phyloP scores from a whole-genome alignment of 2,113 vertebrate species.

The Salvelinus namaycush region DNA sequence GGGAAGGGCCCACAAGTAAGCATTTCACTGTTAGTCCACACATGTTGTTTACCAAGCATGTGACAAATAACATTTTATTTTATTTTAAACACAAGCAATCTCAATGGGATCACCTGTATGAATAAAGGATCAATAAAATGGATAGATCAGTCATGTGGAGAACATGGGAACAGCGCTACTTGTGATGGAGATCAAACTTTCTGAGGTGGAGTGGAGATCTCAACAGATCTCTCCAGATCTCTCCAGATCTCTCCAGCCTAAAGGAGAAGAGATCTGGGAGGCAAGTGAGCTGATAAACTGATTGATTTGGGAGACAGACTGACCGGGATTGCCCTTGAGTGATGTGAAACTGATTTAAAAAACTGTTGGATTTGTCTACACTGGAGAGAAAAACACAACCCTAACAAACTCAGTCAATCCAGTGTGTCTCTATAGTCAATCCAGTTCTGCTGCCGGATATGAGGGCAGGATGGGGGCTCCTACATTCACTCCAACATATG shows the following conservation, averaged over 20 bases:
- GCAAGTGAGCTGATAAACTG: slow-evolving; percentile 51
- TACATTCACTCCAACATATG: background rate
- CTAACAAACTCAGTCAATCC: too few species aligned
- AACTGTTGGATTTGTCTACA: slow-evolving; percentile 29
- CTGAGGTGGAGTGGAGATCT: slow-evolving; percentile 23
- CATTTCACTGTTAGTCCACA: too few species aligned
- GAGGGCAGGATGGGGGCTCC: background rate
- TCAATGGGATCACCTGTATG: too few species aligned
- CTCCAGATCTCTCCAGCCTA: slow-evolving; percentile 21
- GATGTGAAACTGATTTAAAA: slow-evolving; percentile 43
- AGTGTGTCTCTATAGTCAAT: too few species aligned
- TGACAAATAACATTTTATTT: too few species aligned
- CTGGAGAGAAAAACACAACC: slow-evolving; percentile 6
- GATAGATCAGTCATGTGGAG: background rate
- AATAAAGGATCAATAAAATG: background rate
- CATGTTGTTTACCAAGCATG: too few species aligned
- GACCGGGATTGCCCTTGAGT: slow-evolving; percentile 54
- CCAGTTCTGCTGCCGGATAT: background rate
- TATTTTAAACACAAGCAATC: too few species aligned
- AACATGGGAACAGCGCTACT: background rate
- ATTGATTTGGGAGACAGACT: slow-evolving; percentile 60
- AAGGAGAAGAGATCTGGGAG: slow-evolving; percentile 5
- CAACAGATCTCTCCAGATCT: background rate
- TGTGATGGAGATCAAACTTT: slow-evolving; percentile 25
- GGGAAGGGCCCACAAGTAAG: too few species aligned